Evolutionary conservation across 1,140 invertebrate genomes (phyloP).

Genomic region (Pollicipes pollicipes): DNA sequence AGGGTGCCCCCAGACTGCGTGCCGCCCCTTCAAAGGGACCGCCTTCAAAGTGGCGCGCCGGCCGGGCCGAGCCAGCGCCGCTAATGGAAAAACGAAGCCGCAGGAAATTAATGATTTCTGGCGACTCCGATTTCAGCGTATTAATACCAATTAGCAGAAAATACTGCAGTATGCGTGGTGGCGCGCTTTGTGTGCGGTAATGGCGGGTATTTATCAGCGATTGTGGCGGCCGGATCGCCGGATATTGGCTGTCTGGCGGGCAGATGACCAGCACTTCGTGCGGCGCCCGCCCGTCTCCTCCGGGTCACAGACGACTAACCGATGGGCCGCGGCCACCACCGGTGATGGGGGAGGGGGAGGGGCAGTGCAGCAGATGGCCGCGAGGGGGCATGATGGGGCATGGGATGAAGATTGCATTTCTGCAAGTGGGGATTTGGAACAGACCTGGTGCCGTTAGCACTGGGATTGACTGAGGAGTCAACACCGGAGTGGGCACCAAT

Average conservation of each 20-base stretch:
- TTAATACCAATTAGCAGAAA: background rate
- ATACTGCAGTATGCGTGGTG: background rate
- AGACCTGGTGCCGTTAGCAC: no score
- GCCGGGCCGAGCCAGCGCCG: background rate
- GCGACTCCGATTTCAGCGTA: background rate
- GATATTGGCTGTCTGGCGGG: background rate
- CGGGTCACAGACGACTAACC: background rate
- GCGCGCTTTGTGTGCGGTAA: background rate
- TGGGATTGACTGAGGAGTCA: no score
- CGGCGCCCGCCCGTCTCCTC: no score
- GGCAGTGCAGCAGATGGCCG: no score
- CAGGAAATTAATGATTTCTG: background rate
- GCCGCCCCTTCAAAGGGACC: background rate
- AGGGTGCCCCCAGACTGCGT: background rate
- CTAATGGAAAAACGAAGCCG: background rate
- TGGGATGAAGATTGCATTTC: no score
- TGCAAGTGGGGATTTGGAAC: no score
- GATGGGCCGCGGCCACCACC: background rate
- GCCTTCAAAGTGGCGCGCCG: background rate
- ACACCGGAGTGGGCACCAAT: no score
- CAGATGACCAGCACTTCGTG: no score
- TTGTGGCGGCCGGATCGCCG: background rate
- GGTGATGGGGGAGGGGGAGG: background rate
- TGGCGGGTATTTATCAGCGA: background rate
- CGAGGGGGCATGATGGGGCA: no score